Conservation (phyloP, 2,113 vertebrate species). For the Plestiodon gilberti region DNA sequence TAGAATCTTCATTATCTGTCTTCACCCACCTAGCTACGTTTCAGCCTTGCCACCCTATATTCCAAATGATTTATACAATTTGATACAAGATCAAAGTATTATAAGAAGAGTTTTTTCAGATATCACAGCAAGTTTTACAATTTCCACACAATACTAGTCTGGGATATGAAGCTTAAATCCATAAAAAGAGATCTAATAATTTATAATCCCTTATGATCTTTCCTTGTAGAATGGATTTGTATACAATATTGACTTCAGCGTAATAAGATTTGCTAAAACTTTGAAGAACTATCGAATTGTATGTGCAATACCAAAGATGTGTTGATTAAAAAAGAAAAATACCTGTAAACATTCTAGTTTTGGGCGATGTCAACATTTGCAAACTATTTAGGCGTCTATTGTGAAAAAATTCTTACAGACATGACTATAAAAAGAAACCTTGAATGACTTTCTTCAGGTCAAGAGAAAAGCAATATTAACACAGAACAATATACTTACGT, state of each 20-base stretch:
- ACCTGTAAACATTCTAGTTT: constrained; percentile 28
- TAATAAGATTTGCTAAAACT: constrained; percentile 47
- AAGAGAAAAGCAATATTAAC: constrained; percentile 48
- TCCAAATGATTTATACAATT: neutral
- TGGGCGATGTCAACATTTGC: neutral
- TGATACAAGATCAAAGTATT: constrained; percentile 13
- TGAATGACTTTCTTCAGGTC: constrained; percentile 52
- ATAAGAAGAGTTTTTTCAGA: neutral
- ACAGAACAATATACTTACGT: constrained; percentile 31
- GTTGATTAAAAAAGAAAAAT: neutral
- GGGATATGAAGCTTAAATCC: constrained; percentile 54
- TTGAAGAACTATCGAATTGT: constrained; percentile 48
- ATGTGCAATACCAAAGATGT: constrained; percentile 41
- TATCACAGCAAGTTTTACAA: constrained; percentile 38
- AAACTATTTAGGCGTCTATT: neutral
- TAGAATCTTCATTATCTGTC: too few species aligned
- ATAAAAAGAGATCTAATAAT: constrained; percentile 40
- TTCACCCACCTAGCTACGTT: neutral
- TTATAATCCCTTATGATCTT: constrained; percentile 20
- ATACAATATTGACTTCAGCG: constrained; percentile 50
- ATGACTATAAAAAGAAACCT: constrained; percentile 30
- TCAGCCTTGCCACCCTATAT: neutral
- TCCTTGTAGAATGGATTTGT: constrained; percentile 36
- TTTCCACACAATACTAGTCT: constrained; percentile 51
- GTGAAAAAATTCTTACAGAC: constrained; percentile 2